These are phyloP conservation scores for Turritopsis dohrnii DNA, from an alignment of 30 jellyfish, hydroid and myxozoan genomes.

Conservation along the genomic window DNA sequence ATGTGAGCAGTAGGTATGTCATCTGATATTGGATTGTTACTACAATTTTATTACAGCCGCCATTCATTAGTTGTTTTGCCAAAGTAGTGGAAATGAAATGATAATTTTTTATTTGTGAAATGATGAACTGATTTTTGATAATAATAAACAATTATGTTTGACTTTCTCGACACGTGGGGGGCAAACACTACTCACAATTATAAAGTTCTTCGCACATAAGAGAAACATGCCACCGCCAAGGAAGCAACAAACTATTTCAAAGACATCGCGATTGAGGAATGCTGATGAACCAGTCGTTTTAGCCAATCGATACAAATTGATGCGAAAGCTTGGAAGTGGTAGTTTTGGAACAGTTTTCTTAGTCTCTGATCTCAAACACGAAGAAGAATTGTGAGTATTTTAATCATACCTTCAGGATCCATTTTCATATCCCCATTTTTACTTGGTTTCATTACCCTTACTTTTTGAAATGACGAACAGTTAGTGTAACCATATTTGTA, in stretches of 20 bases:
- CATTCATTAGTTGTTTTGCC: no score
- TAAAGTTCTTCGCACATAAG: no score
- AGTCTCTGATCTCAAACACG: slow-evolving; percentile 54
- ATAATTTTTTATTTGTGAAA: no score
- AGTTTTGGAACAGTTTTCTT: slow-evolving; percentile 60
- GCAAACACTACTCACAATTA: no score
- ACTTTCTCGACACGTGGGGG: no score
- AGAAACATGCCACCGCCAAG: slow-evolving; percentile 9
- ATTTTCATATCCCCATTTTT: not conserved
- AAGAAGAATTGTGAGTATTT: slow-evolving; percentile 37
- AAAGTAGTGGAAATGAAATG: not conserved
- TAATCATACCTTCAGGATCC: not conserved
- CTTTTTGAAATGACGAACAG: no score
- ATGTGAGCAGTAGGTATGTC: not conserved
- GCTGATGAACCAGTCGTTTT: slow-evolving; percentile 33
- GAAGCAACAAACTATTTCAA: not conserved
- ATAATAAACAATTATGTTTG: not conserved
- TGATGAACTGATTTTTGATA: not conserved
- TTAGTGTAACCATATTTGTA: no score
- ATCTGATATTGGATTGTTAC: no score
- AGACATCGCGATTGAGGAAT: not conserved
- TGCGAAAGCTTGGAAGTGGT: slow-evolving; percentile 77
- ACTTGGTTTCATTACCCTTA: no score
- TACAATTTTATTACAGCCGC: no score
- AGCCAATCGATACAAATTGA: slow-evolving; percentile 62